These are phyloP conservation scores for Leucoraja ocellata DNA, from an alignment of 2,797 vertebrate species.

Conservation along the genomic window DNA sequence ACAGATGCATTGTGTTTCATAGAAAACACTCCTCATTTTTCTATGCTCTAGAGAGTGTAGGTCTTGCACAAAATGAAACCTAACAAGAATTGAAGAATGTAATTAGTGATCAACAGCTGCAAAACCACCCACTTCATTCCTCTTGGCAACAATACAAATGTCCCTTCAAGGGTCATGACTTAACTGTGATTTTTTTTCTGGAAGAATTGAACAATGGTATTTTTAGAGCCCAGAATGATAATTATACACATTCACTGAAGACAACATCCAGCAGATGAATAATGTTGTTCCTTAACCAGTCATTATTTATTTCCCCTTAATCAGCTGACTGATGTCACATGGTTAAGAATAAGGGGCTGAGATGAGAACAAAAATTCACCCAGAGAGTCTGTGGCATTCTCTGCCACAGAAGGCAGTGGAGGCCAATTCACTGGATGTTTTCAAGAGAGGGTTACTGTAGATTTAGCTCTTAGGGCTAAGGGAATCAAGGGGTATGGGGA, in stretches of 20 bases:
- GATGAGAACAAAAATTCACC: no score
- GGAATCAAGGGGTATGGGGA: no score
- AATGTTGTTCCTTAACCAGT: constrained; percentile 1
- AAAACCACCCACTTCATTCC: neutral
- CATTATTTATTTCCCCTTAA: neutral
- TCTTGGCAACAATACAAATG: neutral
- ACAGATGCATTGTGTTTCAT: neutral
- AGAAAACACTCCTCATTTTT: no score
- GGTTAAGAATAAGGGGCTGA: no score
- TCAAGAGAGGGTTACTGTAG: no score
- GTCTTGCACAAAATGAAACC: neutral
- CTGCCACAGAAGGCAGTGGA: no score
- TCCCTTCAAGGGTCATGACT: neutral
- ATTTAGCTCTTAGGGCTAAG: no score
- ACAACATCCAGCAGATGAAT: constrained; percentile 4
- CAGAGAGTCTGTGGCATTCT: no score
- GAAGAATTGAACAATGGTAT: constrained; percentile 3
- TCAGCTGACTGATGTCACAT: constrained; percentile 1
- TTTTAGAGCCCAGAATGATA: constrained; percentile 32
- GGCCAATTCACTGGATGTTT: no score
- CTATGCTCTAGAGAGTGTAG: no score
- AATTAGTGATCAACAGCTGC: neutral
- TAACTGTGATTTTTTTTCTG: constrained; percentile 10
- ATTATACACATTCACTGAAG: neutral
- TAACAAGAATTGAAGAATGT: constrained; percentile 2